phyloP scores from a whole-genome alignment of 2,113 vertebrate genomes.

The Bos javanicus region DNA sequence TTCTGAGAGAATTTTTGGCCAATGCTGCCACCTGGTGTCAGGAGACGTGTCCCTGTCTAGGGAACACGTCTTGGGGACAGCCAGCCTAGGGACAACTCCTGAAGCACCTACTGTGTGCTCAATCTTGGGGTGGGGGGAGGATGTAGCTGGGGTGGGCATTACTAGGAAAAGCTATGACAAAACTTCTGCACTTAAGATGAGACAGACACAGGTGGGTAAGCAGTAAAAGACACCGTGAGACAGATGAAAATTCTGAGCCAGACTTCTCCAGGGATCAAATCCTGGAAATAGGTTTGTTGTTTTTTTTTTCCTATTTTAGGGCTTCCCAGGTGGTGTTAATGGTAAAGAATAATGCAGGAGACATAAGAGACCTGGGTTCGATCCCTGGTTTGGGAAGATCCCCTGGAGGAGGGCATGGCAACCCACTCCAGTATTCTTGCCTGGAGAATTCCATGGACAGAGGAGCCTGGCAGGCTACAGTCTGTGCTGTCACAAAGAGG shows the following conservation, averaged over 20 bases:
- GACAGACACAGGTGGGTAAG: neutral
- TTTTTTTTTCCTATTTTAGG: neutral
- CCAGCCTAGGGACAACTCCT: neutral
- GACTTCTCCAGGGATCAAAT: neutral
- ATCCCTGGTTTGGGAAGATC: neutral
- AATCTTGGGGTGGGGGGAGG: fast-evolving
- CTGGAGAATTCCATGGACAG: neutral
- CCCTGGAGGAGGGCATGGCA: neutral
- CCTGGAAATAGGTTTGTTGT: too few species aligned
- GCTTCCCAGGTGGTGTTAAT: neutral
- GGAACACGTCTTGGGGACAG: neutral
- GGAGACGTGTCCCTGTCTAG: neutral
- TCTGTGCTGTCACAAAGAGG: neutral
- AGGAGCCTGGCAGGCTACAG: neutral
- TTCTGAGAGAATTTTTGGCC: slow-evolving; percentile 33
- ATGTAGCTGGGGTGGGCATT: neutral
- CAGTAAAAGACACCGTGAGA: neutral
- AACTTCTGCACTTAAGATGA: neutral
- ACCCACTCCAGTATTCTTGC: neutral
- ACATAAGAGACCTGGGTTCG: neutral
- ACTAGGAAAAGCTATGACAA: neutral
- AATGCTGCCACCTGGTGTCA: slow-evolving; percentile 77
- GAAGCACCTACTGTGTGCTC: neutral
- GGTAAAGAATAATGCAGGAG: neutral
- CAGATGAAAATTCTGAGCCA: neutral